These are phyloP conservation scores for Suncus etruscus DNA, from an alignment of 2,113 vertebrate genomes.

Conservation along the genomic window DNA sequence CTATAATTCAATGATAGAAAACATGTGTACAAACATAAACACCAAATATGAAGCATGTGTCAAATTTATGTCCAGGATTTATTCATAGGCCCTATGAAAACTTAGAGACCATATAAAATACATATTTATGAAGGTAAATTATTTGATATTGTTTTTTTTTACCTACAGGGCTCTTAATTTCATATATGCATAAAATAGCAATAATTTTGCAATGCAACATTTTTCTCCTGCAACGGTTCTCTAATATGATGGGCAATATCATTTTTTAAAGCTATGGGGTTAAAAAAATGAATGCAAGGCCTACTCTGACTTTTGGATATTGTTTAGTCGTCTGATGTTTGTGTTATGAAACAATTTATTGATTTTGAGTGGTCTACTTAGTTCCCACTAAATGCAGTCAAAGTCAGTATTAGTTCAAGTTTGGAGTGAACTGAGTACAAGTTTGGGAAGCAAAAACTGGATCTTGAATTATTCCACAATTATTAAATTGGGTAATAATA, in stretches of 20 bases:
- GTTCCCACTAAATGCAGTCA: neutral
- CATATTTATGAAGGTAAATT: conserved; percentile 63
- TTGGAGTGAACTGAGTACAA: neutral
- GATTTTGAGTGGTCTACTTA: neutral
- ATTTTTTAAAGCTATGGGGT: conserved; percentile 21
- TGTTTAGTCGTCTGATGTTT: neutral
- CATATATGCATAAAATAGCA: conserved; percentile 57
- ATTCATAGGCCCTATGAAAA: conserved; percentile 52
- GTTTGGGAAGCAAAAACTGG: conserved; percentile 3
- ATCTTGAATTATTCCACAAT: neutral
- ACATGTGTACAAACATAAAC: conserved; percentile 53
- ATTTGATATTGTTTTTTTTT: conserved; percentile 55
- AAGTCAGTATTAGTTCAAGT: neutral
- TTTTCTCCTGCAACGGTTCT: conserved; percentile 48
- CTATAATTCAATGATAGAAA: conserved; percentile 15
- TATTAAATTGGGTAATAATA: neutral
- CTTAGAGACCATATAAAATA: conserved; percentile 12
- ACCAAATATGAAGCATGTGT: conserved; percentile 52
- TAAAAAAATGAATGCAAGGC: conserved; percentile 53
- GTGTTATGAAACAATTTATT: conserved; percentile 11
- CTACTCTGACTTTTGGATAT: neutral
- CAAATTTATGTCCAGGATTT: conserved; percentile 50
- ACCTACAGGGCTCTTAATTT: conserved; percentile 53
- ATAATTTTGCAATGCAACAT: conserved; percentile 39
- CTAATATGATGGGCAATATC: neutral